Evolutionary conservation across 2,113 vertebrate species (phyloP), one percentile per base, ranked within the genome.

Genomic region (Brachypteracias leptosomus): DNA sequence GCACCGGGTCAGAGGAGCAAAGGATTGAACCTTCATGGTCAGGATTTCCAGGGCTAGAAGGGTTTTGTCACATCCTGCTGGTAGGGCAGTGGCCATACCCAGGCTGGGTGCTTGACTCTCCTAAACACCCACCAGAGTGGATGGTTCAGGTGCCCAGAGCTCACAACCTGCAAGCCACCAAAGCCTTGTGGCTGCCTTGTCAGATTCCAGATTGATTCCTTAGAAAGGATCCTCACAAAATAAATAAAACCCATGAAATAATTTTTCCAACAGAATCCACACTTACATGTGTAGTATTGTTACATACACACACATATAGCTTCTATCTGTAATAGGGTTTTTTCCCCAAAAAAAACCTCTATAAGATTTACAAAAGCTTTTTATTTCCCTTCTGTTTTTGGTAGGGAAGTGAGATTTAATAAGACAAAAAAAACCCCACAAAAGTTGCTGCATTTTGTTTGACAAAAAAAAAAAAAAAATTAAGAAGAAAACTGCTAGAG

Each of bases 241-340:
- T 3, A 79, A 46, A 65, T 4, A 54, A 70, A 79, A n/a, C 21
- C 21, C 4, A 4, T 24, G 8, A 54, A 70, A 65, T 38, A 11
- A 2, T 66, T 71, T 42, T 85, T 44, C 35, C 57, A 24, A 54
- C 19, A 80, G 67, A 70, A 59, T n/a, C n/a, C 2, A 1, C 13
- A 22, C 18, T 35, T 54, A 55, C 33, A 29, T 25, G 14, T 59
- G 8, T 11, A n/a, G 36, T 6, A 31, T 26, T 63, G 31, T 3
- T 17, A 16, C 13, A 52, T 2, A 78, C 13, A 22, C 13, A 10
- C 11, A 20, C 3, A 40, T 3, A 26, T 10, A 68, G 47, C 25
- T 36, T 40, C 29, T 29, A 16, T 3, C 13, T 71, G 31, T 19
- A 71, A 4, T 3, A 1, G 42, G 42, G 11, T 0, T 21, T 36